Base-by-base conservation (phyloP, 2,113 vertebrate species). In the Labrus mixtus region DNA sequence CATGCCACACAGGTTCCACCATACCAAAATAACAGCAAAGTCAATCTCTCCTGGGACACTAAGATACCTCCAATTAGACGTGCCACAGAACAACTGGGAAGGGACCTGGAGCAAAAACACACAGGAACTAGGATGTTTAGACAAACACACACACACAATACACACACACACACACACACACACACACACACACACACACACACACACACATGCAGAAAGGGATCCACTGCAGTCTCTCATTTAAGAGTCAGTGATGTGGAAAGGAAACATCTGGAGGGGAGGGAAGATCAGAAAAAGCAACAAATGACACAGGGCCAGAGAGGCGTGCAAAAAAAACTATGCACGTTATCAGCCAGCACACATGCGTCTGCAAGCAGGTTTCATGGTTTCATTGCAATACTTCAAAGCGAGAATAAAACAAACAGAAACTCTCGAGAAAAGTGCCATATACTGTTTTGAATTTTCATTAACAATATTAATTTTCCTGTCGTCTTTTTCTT, bases 41-140 rank as follows among this genome's bases (percentile, higher is more conserved):
- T 37, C 48, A 8, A n/a, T 19, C 70, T 79, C 87, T 80, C 81
- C 43, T 37, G 89, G 77, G 87, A 90, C 71, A 69, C 78, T 84
- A 87, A 92, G 88, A 91, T 79, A 87, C 84, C 78, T 87, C 82
- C 85, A 90, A 91, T 85, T 87, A 92, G 87, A 90, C n/a, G 70
- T 55, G 45, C 70, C 81, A 69, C 77, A 85, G 78, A 90, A 79
- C 86, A 80, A 89, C 80, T 79, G 78, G 87, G 86, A 82, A 83
- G 84, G 87, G 79, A 91, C 82, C 83, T 82, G 77, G 77, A 89
- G 83, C 73, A 78, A 79, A 73, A 39, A 58, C 63, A 75, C 36
- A 63, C 53, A 48, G 16, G 15, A 7, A 15, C 46, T 15, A 19
- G 46, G 46, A 48, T 48, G 46, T 48, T 48, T 17, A 2, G 43